Evolutionary conservation across 2,797 vertebrate genomes (phyloP).

Genomic region (Diceros bicornis): DNA sequence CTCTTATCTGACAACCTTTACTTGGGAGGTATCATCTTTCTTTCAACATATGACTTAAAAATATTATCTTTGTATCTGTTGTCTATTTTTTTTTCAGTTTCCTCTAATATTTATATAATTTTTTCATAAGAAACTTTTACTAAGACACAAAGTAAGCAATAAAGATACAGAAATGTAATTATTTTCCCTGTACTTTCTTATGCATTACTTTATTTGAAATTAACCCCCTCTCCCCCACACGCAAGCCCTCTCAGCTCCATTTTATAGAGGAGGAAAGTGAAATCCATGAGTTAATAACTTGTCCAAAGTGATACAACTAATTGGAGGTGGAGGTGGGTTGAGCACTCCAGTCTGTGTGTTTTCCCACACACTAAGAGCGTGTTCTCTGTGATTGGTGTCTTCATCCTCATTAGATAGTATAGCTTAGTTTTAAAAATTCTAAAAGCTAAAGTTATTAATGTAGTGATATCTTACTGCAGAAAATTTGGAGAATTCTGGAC

Average conservation of each 20-base stretch:
- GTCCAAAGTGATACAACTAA: not conserved
- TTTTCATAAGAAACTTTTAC: not conserved
- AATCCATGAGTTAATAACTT: not conserved
- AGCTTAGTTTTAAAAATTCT: not conserved
- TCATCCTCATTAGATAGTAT: not conserved
- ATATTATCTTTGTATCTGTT: not conserved
- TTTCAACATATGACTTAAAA: not conserved
- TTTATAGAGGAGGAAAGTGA: not conserved
- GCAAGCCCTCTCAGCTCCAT: not conserved
- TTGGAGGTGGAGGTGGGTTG: not conserved
- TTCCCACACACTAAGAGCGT: not conserved
- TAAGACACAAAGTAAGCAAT: not conserved
- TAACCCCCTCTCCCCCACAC: not conserved
- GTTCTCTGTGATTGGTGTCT: not conserved
- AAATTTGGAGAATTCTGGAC: not conserved
- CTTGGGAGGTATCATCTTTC: not conserved
- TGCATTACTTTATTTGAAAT: not conserved
- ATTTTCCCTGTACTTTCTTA: not conserved
- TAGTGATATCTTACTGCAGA: not conserved
- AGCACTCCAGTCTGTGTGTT: not conserved
- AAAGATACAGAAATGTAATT: not conserved
- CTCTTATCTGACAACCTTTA: not conserved
- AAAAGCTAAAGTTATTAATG: not conserved
- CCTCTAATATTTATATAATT: not conserved
- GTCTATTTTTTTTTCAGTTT: not conserved